Evolutionary conservation across 2,113 vertebrate genomes (phyloP).

Genomic region (Toxotes jaculatrix): DNA sequence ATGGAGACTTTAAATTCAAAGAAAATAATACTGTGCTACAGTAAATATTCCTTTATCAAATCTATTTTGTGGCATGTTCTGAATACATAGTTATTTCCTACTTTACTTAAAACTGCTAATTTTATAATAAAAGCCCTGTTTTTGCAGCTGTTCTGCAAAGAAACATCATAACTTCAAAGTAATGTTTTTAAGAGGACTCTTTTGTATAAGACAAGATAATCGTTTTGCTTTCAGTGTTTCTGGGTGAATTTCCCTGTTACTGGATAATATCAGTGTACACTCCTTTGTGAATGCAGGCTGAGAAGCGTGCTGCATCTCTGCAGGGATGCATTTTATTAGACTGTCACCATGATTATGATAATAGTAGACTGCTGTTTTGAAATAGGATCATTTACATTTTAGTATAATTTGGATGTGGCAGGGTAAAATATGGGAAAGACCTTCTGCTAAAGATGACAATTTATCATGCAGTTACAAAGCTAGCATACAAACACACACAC

Average conservation of each 20-base stretch:
- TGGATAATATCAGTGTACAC: not conserved
- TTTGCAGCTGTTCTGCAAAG: not conserved
- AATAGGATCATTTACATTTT: constrained; percentile 64
- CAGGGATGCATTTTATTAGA: constrained; percentile 51
- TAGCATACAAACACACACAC: not conserved
- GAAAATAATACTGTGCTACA: not conserved
- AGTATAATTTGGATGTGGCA: constrained; percentile 47
- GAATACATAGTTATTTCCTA: not conserved
- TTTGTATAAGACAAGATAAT: not conserved
- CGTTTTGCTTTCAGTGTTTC: not conserved
- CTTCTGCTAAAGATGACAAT: constrained; percentile 61
- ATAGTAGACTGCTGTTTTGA: constrained; percentile 53
- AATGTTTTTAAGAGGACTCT: not conserved
- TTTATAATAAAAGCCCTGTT: not conserved
- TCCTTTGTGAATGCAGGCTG: constrained; percentile 11
- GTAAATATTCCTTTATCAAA: not conserved
- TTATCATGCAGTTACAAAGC: constrained; percentile 42
- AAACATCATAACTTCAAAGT: not conserved
- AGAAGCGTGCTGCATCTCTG: constrained; percentile 14
- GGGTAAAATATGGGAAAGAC: constrained; percentile 56
- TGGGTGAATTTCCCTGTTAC: not conserved
- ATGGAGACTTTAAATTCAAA: not conserved
- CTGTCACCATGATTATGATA: constrained; percentile 54
- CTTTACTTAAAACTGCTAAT: too few relatives aligned
- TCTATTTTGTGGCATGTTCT: not conserved